phyloP scores from a whole-genome alignment of 1,140 invertebrate species.

The Araneus ventricosus region DNA sequence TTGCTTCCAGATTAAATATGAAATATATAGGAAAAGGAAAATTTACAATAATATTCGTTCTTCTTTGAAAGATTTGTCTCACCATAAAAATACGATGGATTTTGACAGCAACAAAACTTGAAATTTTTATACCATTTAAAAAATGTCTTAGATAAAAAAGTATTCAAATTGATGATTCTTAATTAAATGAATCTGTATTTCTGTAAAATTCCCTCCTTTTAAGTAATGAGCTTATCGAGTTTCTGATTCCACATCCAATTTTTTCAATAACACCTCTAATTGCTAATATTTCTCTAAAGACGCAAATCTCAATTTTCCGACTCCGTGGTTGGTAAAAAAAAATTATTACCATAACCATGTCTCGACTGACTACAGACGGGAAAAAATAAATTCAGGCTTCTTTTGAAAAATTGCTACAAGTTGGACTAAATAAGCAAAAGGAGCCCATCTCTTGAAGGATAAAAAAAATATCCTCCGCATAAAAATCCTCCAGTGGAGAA shows the following conservation, averaged over 20 bases:
- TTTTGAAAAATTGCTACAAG: not conserved
- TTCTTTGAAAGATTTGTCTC: no score
- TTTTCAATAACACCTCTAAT: not conserved
- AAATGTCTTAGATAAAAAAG: no score
- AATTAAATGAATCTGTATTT: no score
- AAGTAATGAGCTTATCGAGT: no score
- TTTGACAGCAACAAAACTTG: no score
- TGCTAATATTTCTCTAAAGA: constrained; percentile 72
- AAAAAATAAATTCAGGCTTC: not conserved
- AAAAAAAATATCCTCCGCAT: not conserved
- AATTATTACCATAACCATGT: not conserved
- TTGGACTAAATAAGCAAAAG: not conserved
- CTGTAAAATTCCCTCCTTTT: no score
- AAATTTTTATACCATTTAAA: no score
- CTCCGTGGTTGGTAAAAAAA: not conserved
- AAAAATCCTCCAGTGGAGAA: not conserved
- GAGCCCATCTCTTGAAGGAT: not conserved
- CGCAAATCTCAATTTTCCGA: not conserved
- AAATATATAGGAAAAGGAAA: no score
- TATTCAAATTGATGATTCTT: no score
- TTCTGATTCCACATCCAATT: not conserved
- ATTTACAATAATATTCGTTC: no score
- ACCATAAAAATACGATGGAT: no score
- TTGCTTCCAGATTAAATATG: no score
- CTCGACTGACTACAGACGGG: not conserved